Evolutionary conservation across 2,888 invertebrate species (phyloP).

Genomic region (Cryptophagus acutangulus): DNA sequence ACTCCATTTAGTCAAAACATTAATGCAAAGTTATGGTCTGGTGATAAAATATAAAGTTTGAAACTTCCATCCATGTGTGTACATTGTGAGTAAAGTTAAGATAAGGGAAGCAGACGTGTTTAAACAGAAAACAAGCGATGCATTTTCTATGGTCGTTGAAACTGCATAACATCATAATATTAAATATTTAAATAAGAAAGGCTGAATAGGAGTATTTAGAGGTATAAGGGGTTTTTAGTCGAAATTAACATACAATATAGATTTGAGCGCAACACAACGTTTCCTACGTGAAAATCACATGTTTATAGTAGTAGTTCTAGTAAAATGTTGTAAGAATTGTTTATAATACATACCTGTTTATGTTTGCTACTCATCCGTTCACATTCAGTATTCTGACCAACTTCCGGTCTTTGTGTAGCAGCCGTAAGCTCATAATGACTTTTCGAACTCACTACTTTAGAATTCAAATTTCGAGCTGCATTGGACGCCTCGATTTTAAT

Average conservation of each 20-base stretch:
- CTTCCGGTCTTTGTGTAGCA: conserved; percentile 42
- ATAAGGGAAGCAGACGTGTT: too few relatives aligned
- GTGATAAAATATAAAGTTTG: too few relatives aligned
- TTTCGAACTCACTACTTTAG: conserved; percentile 40
- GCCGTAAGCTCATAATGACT: conserved; percentile 42
- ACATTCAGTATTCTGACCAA: conserved; percentile 33
- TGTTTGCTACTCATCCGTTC: conserved; percentile 33
- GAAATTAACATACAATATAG: conserved; percentile 7
- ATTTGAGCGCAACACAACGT: neutral
- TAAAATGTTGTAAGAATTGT: conserved; percentile 11
- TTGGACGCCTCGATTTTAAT: conserved; percentile 30
- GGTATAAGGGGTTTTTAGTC: too few relatives aligned
- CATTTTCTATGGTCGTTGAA: too few relatives aligned
- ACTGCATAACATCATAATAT: too few relatives aligned
- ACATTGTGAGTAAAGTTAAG: too few relatives aligned
- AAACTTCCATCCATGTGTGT: too few relatives aligned
- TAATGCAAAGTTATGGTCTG: too few relatives aligned
- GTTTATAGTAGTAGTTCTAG: conserved; percentile 7
- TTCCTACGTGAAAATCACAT: conserved; percentile 4
- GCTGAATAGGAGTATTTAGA: too few relatives aligned
- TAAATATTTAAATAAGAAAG: too few relatives aligned
- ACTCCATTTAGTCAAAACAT: too few relatives aligned
- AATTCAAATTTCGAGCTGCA: conserved; percentile 29
- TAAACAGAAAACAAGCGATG: too few relatives aligned
- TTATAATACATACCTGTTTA: conserved; percentile 35